Evolutionary conservation across 2,888 invertebrate species (phyloP).

Genomic region (Noctua comes): DNA sequence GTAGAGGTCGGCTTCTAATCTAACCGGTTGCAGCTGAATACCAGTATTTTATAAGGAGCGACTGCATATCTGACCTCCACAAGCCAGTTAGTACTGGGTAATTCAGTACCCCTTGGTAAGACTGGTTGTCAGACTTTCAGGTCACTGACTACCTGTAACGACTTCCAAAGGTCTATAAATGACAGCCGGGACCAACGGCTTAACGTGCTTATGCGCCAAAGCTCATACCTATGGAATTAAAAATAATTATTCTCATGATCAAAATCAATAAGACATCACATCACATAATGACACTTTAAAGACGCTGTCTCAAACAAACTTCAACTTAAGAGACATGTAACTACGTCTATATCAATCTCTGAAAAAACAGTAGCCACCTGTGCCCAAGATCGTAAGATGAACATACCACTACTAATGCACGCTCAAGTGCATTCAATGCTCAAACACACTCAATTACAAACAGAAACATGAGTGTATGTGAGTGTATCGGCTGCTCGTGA

Average conservation of each 20-base stretch:
- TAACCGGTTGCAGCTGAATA: background rate
- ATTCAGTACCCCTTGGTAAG: background rate
- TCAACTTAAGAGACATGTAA: background rate
- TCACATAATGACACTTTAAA: background rate
- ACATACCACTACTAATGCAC: conserved; percentile 12
- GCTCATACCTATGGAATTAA: background rate
- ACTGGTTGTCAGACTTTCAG: background rate
- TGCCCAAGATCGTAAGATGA: background rate
- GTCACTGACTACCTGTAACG: background rate
- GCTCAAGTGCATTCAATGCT: conserved; percentile 34
- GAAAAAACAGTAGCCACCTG: conserved; percentile 49
- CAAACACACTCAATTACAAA: conserved; percentile 43
- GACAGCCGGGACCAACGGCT: background rate
- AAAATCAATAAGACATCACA: background rate
- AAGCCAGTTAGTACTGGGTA: background rate
- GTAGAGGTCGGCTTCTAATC: background rate
- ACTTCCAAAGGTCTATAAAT: background rate
- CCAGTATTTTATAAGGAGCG: background rate
- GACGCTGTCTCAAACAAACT: background rate
- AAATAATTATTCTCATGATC: background rate
- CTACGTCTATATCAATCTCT: background rate
- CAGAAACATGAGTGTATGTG: conserved; percentile 34
- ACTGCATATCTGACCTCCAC: background rate
- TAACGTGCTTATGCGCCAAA: background rate
- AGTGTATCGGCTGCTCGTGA: conserved; percentile 34